Base-by-base conservation (phyloP, 2,113 vertebrate genomes). In the Hemicordylus capensis region DNA sequence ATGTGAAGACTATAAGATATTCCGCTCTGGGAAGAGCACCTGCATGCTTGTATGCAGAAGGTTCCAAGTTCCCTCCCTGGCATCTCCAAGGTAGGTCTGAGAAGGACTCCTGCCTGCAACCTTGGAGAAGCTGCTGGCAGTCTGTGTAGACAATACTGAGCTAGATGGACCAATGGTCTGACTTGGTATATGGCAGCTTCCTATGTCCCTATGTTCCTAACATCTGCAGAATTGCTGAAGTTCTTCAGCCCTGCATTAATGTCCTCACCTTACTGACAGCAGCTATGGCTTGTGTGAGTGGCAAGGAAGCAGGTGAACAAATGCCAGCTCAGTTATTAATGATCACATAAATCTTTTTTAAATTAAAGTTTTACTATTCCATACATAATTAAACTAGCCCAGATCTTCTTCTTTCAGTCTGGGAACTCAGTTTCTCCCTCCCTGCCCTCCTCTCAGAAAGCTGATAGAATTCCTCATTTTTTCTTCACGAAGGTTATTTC, bases 371-470 rank as follows among this genome's bases (percentile, higher is more conserved):
- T 56, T 82, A 76, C 79, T 74, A 59, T 89, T 89, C 73, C 58
- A 81, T 88, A 44, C 84, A 79, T 87, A 86, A 86, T 91, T 92
- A 78, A 87, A 28, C 2, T 24, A 61, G 58, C 75, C 87, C 14
- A 3, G 58, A 76, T 88, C 64, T 82, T 73, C 75, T 34, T 34
- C 39, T 90, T n/a, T 61, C 73, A 17, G 26, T 58, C 66, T 20
- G 24, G 26, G 54, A 77, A 4, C 59, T 66, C 48, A 82, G 63
- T 76, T 22, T 42, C 39, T 61, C 39, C 2, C 19, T 74, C 10
- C 39, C 54, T 76, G 31, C 34, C 81, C n/a, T 4, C 1, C 1
- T 4, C 19, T 1, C 0, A 26, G n/a, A 78, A 61, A 80, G 12
- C 3, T 51, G 61, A 12, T 66, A 51, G n/a, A 26, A 69, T n/a